phyloP scores from a whole-genome alignment of 2,113 vertebrate genomes.

The Furnarius figulus region DNA sequence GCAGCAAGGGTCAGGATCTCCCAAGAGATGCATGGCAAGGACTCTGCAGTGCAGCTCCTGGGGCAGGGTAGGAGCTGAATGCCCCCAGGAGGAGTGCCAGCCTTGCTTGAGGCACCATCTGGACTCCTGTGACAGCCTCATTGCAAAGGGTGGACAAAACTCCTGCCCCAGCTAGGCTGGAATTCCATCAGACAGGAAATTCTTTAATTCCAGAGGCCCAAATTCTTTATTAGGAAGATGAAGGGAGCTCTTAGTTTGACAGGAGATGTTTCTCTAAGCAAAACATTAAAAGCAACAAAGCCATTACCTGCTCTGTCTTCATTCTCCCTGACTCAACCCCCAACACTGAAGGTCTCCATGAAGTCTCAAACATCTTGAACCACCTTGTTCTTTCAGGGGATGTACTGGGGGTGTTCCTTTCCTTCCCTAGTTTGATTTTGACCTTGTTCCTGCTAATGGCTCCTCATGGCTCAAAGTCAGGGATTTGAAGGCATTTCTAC shows the following conservation, averaged over 20 bases:
- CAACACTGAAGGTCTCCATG: neutral
- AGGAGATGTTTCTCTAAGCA: neutral
- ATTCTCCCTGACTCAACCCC: too few species aligned
- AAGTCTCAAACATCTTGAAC: neutral
- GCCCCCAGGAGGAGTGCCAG: neutral
- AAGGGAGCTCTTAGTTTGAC: neutral
- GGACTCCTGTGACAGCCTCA: neutral
- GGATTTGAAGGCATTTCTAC: neutral
- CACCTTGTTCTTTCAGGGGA: neutral
- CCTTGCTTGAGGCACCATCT: neutral
- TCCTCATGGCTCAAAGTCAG: neutral
- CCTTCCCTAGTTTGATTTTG: neutral
- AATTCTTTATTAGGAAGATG: neutral
- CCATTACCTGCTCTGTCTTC: neutral
- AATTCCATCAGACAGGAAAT: neutral
- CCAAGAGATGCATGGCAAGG: neutral
- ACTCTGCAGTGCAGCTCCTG: neutral
- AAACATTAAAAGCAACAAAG: neutral
- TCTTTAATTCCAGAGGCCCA: neutral
- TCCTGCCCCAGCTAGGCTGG: rapidly evolving
- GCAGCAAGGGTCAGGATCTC: neutral
- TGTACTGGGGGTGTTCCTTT: neutral
- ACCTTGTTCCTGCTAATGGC: too few species aligned
- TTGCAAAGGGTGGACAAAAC: neutral
- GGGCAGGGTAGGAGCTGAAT: too few species aligned